phyloP scores from a whole-genome alignment of 92 coral and sea anemone species.

The Porites cylindrica region DNA sequence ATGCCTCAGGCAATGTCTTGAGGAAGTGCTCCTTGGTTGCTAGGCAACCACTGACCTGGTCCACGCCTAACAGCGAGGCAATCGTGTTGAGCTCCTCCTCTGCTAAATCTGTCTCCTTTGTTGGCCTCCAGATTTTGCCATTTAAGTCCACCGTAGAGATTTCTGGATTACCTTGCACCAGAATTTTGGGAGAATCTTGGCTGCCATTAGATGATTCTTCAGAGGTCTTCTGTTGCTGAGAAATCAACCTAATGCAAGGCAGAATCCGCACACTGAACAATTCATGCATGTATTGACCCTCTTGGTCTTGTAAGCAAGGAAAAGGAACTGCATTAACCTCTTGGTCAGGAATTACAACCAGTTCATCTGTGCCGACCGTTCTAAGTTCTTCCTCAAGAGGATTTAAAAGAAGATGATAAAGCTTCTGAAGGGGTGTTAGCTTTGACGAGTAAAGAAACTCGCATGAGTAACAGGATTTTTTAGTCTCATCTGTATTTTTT shows the following conservation, averaged over 20 bases:
- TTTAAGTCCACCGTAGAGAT: constrained; percentile 68
- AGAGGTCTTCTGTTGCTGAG: constrained; percentile 18
- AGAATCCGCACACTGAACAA: constrained; percentile 59
- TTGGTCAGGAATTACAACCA: constrained; percentile 70
- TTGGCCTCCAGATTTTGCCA: constrained; percentile 74
- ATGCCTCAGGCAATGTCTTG: constrained; percentile 61
- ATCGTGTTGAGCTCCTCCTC: constrained; percentile 80
- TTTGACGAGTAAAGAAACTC: constrained; percentile 23
- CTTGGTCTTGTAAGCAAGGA: constrained; percentile 62
- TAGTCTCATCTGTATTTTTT: constrained; percentile 2
- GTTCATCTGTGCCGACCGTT: constrained; percentile 17
- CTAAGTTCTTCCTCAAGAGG: constrained; percentile 72
- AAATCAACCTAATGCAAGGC: constrained; percentile 74
- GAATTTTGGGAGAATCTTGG: constrained; percentile 30
- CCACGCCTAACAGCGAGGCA: constrained; percentile 81
- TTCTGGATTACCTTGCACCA: constrained; percentile 80
- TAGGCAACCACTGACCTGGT: constrained; percentile 73
- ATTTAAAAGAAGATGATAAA: constrained; percentile 60
- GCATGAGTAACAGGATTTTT: constrained; percentile 30
- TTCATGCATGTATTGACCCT: constrained; percentile 64
- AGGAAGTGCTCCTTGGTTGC: constrained; percentile 83
- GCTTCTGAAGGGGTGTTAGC: constrained; percentile 70
- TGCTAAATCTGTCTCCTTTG: constrained; percentile 65
- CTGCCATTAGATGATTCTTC: background rate
- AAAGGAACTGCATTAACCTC: constrained; percentile 76